Percentiles rank a stretch among this genome's conserved stretches.
Conservation (phyloP, 2,113 vertebrate species). For the Speoplatyrhinus poulsoni region DNA sequence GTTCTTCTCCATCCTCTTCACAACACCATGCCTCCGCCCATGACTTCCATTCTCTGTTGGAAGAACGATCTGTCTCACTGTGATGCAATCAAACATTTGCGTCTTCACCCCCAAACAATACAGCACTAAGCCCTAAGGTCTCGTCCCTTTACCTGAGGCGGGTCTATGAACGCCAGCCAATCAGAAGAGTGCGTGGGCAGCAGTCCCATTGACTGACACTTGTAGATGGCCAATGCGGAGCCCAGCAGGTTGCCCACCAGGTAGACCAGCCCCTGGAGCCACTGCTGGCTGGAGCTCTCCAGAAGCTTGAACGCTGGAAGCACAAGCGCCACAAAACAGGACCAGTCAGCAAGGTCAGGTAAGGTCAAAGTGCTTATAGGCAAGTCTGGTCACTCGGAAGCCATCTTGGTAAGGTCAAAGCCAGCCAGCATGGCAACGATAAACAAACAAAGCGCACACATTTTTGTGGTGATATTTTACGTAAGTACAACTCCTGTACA, state of each 20-base stretch:
- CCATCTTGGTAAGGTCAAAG: too few relatives aligned
- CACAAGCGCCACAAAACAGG: background rate
- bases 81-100: background rate
- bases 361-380: too few relatives aligned
- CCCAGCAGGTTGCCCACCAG: slow-evolving; percentile 93
- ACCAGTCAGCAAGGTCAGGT: too few relatives aligned
- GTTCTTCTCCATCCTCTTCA: slow-evolving; percentile 60
- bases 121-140: too few relatives aligned
- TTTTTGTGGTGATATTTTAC: too few relatives aligned
- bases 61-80: background rate
- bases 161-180: slow-evolving; percentile 96
- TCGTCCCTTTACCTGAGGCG: slow-evolving; percentile 83
- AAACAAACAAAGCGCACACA: too few relatives aligned
- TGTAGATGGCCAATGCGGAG: slow-evolving; percentile 92
- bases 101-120: too few relatives aligned
- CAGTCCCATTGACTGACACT: slow-evolving; percentile 97
- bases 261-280: slow-evolving; percentile 93
- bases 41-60: slow-evolving; percentile 90
- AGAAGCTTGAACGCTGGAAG: slow-evolving; percentile 89
- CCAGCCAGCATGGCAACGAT: too few relatives aligned
- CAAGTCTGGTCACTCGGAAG: too few relatives aligned
- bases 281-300: slow-evolving; percentile 96
- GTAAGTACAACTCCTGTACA: too few relatives aligned
- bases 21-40: slow-evolving; percentile 91
- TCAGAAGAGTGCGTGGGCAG: slow-evolving; percentile 95